Conservation (phyloP, 2,113 vertebrate species). For the Brienomyrus longianalis region DNA sequence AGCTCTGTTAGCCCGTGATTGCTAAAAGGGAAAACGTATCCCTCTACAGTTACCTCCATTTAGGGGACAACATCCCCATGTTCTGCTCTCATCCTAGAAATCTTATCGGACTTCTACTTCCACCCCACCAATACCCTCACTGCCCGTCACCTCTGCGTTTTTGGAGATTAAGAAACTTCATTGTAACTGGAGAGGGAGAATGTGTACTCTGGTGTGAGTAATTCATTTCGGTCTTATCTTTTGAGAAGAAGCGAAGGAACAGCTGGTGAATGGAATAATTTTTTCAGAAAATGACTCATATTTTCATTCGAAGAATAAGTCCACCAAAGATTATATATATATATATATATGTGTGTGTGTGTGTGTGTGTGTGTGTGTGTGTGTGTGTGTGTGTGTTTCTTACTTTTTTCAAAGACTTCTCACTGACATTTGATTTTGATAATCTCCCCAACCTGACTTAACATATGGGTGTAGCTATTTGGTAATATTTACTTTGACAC, state of each 20-base stretch:
- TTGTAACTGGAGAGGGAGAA: constrained; percentile 8
- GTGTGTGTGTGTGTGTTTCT: background rate
- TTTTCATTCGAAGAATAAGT: background rate
- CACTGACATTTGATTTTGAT: background rate
- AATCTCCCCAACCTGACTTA: background rate
- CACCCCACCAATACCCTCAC: background rate
- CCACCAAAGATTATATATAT: background rate
- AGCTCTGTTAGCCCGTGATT: background rate
- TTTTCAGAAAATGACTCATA: constrained; percentile 12
- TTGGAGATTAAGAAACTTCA: constrained; percentile 25
- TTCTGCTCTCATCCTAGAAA: background rate
- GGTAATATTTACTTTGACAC: background rate
- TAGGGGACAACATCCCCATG: background rate
- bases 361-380: too few relatives aligned
- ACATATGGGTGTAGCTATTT: background rate
- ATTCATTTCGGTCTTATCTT: constrained; percentile 28
- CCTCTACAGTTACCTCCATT: background rate
- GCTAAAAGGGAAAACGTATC: background rate
- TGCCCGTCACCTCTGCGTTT: constrained; percentile 12
- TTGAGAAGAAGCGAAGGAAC: constrained; percentile 12
- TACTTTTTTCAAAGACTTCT: background rate
- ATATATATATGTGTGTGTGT: background rate
- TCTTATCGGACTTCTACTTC: constrained; percentile 28
- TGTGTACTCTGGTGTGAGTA: constrained; percentile 11
- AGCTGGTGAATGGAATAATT: constrained; percentile 16